Conservation (phyloP, 2,888 invertebrate genomes). For the Iphiclides podalirius region DNA sequence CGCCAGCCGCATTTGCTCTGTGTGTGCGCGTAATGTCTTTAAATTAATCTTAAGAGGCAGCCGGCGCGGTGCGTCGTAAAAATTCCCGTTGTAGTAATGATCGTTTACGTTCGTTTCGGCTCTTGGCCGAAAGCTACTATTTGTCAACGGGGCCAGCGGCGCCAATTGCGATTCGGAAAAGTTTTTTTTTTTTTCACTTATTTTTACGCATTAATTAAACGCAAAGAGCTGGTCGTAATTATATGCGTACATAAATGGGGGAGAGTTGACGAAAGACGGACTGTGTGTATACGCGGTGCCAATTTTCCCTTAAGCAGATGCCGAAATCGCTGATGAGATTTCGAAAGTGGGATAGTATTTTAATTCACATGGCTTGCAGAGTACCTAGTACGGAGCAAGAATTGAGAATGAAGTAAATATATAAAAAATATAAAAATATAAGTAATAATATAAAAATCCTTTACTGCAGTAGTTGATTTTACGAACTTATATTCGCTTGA, state of each 20-base stretch:
- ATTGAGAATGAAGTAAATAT: no score
- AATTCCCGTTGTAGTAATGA: slow-evolving; percentile 7
- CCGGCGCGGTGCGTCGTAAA: slow-evolving; percentile 13
- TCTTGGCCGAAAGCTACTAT: neutral
- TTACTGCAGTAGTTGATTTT: no score
- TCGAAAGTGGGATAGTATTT: no score
- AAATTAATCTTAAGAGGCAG: slow-evolving; percentile 20
- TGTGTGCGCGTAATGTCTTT: slow-evolving; percentile 16
- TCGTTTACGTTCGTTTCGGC: neutral
- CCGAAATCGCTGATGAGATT: no score
- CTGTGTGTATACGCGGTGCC: no score
- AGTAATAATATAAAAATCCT: no score
- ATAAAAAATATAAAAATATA: no score
- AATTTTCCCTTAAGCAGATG: no score
- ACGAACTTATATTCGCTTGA: neutral
- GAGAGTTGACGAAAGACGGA: no score
- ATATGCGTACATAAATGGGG: neutral
- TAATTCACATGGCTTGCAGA: no score
- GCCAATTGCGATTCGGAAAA: neutral
- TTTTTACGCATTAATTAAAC: neutral
- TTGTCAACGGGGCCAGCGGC: neutral
- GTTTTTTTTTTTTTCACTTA: no score
- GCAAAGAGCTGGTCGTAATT: neutral
- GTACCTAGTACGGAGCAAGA: no score
- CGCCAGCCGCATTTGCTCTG: slow-evolving; percentile 4